Conservation (phyloP, 2,888 invertebrate genomes). For the Allolobophora icterica region DNA sequence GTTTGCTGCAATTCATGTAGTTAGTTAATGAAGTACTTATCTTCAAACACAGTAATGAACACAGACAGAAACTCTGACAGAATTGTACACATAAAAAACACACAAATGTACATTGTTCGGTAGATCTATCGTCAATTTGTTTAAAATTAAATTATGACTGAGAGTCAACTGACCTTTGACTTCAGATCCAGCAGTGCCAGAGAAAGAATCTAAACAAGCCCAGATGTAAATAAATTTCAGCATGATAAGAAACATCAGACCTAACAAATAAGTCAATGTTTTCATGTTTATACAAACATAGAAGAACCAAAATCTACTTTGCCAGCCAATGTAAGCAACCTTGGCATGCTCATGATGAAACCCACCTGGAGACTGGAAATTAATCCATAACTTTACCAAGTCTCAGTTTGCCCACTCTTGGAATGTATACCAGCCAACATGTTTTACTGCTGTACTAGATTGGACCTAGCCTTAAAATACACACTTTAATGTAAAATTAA, state of each 20-base stretch:
- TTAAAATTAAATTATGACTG: neutral
- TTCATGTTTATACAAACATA: too few species aligned
- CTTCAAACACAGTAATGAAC: neutral
- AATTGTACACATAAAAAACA: neutral
- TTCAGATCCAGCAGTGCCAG: conserved; percentile 18
- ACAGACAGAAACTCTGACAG: neutral
- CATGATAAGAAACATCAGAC: neutral
- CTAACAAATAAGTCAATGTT: neutral
- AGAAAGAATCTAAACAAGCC: neutral
- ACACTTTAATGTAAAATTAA: neutral
- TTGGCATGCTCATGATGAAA: neutral
- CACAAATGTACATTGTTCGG: too few species aligned
- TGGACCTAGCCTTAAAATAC: neutral
- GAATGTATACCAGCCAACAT: neutral
- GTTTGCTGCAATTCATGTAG: neutral
- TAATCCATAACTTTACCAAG: neutral
- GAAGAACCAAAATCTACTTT: too few species aligned
- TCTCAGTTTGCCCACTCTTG: too few species aligned
- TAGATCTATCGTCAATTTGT: too few species aligned
- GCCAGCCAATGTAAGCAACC: too few species aligned
- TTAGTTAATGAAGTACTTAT: neutral
- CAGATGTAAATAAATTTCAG: neutral
- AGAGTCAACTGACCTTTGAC: conserved; percentile 25
- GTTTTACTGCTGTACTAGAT: neutral
- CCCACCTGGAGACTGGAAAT: neutral